Evolutionary conservation across 37 sponge, comb jelly and placozoan genomes (phyloP), one percentile per base, ranked within the genome.

Genomic region (Halisarca cf. caerulea): DNA sequence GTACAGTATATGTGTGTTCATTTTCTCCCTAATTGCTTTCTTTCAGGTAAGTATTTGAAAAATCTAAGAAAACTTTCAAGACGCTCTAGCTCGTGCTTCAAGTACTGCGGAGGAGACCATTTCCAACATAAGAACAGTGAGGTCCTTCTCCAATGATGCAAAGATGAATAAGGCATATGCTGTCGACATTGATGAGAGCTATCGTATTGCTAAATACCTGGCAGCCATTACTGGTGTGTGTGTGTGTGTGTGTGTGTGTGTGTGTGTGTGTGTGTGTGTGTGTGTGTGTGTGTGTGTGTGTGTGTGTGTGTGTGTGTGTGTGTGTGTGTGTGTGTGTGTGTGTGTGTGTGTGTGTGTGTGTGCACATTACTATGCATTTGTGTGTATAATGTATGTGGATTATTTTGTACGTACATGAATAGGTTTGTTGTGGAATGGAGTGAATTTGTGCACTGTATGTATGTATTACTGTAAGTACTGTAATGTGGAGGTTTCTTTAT

Each of bases 41-140:
- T 21, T 71, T 24, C 54, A 94, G 94, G 94, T 40, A 90, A 89
- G 15, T 86, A 80, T 32, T 20, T 95, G 72, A 95, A 92, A 75
- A 75, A 80, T 2, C 66, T 92, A 2, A 78, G 86, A 4, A 95
- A 95, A 72, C 2, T 95, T 88, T 75, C 95, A 95, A 77, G 95
- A 95, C 51, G 81, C 89, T 55, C 79, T 95, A 28, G 95, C 90
- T 6, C 85, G 79, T 60, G 95, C 95, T 32, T 83, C 62, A 68
- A 95, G 85, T 57, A 83, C 84, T 34, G 95, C 95, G 4, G 95
- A 95, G 83, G 95, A 95, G 44, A 74, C 92, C 0, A 86, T 95
- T 42, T 83, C 92, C 44, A 95, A 91, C 62, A 80, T 95, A 14
- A 40, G 90, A 0, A 95, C 95, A 24, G 95, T 95, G 21, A 81